Percentiles rank a stretch among this genome's conserved stretches.
Conservation (phyloP, 1,140 invertebrate species). For the Chymomyza costata region DNA sequence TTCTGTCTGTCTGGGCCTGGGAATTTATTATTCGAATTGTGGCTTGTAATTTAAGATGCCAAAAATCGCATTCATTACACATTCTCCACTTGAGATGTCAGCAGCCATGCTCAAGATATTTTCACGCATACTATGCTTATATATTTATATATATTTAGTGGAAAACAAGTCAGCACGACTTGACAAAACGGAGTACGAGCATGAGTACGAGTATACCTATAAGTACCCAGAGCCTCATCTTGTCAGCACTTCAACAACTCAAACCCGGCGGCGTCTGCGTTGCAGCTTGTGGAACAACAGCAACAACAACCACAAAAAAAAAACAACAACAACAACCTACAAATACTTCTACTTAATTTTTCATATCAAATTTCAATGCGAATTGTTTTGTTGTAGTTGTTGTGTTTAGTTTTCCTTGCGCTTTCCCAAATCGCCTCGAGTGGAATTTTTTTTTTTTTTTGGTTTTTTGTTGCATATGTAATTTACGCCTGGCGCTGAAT, state of each 20-base stretch:
- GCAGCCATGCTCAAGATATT: constrained; percentile 13
- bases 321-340: constrained; percentile 15
- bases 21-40: too few relatives aligned
- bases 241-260: constrained; percentile 12
- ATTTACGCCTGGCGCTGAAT: too few relatives aligned
- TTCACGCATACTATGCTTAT: too few relatives aligned
- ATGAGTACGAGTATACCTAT: too few relatives aligned
- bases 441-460: too few relatives aligned
- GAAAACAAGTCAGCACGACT: constrained; percentile 25
- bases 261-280: too few relatives aligned
- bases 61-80: constrained; percentile 47
- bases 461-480: too few relatives aligned
- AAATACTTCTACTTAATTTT: constrained; percentile 53
- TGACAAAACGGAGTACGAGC: not conserved
- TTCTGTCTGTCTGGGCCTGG: constrained; percentile 12
- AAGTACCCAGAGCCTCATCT: constrained; percentile 41
- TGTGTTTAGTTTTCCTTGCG: constrained; percentile 5
- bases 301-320: constrained; percentile 14
- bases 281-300: constrained; percentile 13
- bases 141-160: constrained; percentile 49
- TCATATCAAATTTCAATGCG: constrained; percentile 66
- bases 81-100: constrained; percentile 25
- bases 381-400: constrained; percentile 30
- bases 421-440: too few relatives aligned
- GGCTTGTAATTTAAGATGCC: constrained; percentile 45